Evolutionary conservation across 2,888 invertebrate genomes (phyloP).

Genomic region (Polymixis lichenea): DNA sequence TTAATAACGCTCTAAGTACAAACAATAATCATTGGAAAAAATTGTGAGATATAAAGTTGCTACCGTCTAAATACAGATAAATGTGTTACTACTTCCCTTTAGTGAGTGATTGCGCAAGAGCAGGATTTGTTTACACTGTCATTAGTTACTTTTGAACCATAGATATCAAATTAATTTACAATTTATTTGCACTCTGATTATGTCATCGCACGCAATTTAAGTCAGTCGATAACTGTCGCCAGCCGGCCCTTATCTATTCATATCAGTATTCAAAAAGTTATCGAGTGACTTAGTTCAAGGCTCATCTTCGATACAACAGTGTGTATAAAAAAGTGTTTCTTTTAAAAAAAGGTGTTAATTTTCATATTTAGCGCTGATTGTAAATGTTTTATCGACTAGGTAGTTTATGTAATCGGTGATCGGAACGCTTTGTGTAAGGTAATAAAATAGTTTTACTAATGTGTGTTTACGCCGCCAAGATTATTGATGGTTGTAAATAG

Average conservation of each 20-base stretch:
- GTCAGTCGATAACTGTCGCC: constrained; percentile 62
- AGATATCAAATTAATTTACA: background rate
- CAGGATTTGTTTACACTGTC: background rate
- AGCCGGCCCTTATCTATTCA: constrained; percentile 53
- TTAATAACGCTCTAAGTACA: background rate
- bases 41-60: too few relatives aligned
- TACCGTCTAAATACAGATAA: too few relatives aligned
- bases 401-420: background rate
- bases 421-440: constrained; percentile 13
- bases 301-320: constrained; percentile 51
- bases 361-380: constrained; percentile 7
- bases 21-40: too few relatives aligned
- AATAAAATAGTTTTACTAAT: background rate
- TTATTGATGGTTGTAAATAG: background rate
- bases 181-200: constrained; percentile 26
- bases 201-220: constrained; percentile 47
- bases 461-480: background rate
- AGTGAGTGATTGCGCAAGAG: too few relatives aligned
- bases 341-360: constrained; percentile 5
- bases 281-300: constrained; percentile 66
- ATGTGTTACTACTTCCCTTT: background rate
- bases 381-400: background rate
- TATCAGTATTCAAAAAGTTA: constrained; percentile 55
- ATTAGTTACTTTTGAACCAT: background rate
- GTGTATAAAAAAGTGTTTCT: constrained; percentile 21